These are phyloP conservation scores for Tyria jacobaeae DNA, from an alignment of 2,888 invertebrate genomes.

Conservation along the genomic window DNA sequence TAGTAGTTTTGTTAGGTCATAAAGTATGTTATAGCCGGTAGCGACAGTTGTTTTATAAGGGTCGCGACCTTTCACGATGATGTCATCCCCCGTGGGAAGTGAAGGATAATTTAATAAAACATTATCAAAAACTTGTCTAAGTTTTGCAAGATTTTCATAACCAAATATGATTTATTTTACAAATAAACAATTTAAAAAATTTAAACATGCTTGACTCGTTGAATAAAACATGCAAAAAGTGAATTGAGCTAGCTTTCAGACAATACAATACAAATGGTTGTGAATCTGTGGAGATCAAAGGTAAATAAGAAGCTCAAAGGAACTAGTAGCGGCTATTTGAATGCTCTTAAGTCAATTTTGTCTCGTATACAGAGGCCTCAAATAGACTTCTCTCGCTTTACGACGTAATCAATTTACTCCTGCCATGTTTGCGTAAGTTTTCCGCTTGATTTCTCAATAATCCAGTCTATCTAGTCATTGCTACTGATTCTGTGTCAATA, in stretches of 20 bases:
- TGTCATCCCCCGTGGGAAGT: too few species aligned
- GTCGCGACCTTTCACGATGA: too few species aligned
- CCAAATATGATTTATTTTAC: too few species aligned
- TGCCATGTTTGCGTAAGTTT: background rate
- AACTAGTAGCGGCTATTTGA: background rate
- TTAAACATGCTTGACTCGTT: background rate
- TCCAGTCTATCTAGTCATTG: background rate
- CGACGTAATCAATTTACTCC: background rate
- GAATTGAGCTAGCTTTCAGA: background rate
- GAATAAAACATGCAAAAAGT: background rate
- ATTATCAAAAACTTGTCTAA: too few species aligned
- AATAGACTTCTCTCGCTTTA: constrained; percentile 2
- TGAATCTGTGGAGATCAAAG: background rate
- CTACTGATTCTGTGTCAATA: too few species aligned
- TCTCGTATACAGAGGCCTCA: background rate
- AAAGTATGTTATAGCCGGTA: too few species aligned
- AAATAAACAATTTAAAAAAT: background rate
- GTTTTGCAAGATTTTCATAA: too few species aligned
- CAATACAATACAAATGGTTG: background rate
- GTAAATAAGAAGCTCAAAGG: background rate
- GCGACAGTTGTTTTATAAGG: too few species aligned
- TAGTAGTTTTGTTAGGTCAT: too few species aligned
- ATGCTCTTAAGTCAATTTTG: background rate
- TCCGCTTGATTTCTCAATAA: background rate
- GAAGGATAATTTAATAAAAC: too few species aligned